A percentile compares a stretch with the other conserved stretches of the same genome.
Conservation (phyloP, 2,888 invertebrate genomes). For the Nomada fabriciana region DNA sequence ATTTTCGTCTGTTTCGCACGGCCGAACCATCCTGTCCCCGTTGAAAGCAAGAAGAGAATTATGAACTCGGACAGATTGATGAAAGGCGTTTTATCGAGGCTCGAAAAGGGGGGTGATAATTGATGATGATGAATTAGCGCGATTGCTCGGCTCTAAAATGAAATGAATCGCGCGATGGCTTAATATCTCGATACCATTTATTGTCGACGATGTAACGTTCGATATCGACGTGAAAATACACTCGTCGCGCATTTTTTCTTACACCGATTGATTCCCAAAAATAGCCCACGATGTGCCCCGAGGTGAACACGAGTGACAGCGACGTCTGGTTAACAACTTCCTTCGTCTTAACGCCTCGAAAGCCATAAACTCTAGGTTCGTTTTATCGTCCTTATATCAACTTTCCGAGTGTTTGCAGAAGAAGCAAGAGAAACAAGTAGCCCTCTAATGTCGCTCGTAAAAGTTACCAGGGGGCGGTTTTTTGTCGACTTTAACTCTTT, state of each 20-base stretch:
- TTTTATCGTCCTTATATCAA: conserved; percentile 76
- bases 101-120: background rate
- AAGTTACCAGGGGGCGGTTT: conserved; percentile 62
- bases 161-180: background rate
- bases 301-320: conserved; percentile 35
- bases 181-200: conserved; percentile 6
- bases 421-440: conserved; percentile 62
- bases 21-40: conserved; percentile 21
- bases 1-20: conserved; percentile 38
- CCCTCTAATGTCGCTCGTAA: conserved; percentile 71
- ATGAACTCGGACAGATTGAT: conserved; percentile 10
- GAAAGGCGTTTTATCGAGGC: conserved; percentile 19
- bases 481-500: conserved; percentile 20
- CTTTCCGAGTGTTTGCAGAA: conserved; percentile 62
- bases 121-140: conserved; percentile 15
- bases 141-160: background rate
- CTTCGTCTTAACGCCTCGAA: conserved; percentile 71
- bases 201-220: background rate
- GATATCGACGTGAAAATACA: conserved; percentile 21
- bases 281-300: conserved; percentile 10
- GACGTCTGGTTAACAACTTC: conserved; percentile 72
- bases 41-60: background rate
- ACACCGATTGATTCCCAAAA: conserved; percentile 43
- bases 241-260: background rate
- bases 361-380: conserved; percentile 70